These are phyloP conservation scores for Propithecus perrieri DNA, from an alignment of 2,797 vertebrate species.

Conservation along the genomic window DNA sequence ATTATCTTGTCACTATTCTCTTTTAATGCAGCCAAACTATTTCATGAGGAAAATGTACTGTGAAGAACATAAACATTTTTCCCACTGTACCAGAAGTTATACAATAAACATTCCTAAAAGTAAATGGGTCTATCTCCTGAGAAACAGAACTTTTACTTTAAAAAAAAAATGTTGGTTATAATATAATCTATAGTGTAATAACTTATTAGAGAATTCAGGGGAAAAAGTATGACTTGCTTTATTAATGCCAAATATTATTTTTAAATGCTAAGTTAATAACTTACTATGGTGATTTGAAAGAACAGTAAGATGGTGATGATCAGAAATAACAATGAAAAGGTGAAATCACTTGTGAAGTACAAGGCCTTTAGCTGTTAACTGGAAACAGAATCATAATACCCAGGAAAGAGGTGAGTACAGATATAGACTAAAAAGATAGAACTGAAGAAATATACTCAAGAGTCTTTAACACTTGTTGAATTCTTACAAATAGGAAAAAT, in stretches of 20 bases:
- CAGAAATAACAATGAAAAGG: background rate
- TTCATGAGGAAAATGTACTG: background rate
- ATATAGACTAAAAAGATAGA: background rate
- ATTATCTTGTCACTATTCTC: background rate
- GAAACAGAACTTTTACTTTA: background rate
- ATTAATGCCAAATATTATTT: background rate
- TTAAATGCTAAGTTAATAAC: background rate
- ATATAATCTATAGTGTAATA: background rate
- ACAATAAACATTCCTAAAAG: background rate
- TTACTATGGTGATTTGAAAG: background rate
- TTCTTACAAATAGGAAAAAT: background rate
- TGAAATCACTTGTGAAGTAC: background rate
- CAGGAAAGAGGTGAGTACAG: background rate
- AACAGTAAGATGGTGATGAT: background rate
- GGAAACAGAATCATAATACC: background rate
- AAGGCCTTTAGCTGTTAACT: background rate
- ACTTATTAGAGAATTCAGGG: background rate
- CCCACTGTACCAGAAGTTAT: background rate
- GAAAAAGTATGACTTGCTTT: background rate
- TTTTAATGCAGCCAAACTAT: background rate
- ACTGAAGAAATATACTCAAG: background rate
- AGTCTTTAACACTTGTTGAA: background rate
- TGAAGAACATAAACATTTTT: background rate
- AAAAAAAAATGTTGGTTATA: background rate
- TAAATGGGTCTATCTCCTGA: background rate